Percentiles rank a stretch among this genome's conserved stretches.
Conservation (phyloP, 2,888 invertebrate genomes). For the Stratiomys singularior region DNA sequence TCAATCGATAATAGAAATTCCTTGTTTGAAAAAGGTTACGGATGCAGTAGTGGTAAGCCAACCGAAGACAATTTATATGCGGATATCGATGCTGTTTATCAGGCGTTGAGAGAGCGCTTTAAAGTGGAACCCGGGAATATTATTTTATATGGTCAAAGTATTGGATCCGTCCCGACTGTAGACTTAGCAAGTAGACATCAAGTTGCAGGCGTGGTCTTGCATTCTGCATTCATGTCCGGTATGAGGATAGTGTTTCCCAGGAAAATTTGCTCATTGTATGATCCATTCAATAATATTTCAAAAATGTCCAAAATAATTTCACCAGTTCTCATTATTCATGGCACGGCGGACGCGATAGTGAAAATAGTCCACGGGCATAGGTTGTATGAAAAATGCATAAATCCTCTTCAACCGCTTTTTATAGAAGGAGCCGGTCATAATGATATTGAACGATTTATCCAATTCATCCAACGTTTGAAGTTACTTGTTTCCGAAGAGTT, state of each 20-base stretch:
- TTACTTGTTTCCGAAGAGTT: slow-evolving; percentile 93
- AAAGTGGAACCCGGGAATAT: slow-evolving; percentile 95
- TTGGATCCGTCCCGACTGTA: slow-evolving; percentile 98
- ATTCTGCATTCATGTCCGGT: slow-evolving; percentile 98
- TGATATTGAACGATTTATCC: slow-evolving; percentile 96
- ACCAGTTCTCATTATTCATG: slow-evolving; percentile 97
- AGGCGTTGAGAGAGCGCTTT: slow-evolving; percentile 82
- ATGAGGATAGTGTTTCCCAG: slow-evolving; percentile 98
- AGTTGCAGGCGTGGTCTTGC: slow-evolving; percentile 95
- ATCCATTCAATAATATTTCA: slow-evolving; percentile 98
- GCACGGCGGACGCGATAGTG: slow-evolving; percentile 98
- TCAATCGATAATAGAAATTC: background rate
- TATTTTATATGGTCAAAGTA: slow-evolving; percentile 98
- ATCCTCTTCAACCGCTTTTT: slow-evolving; percentile 98
- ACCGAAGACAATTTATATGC: slow-evolving; percentile 98
- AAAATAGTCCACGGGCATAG: slow-evolving; percentile 98
- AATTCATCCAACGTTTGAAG: slow-evolving; percentile 96
- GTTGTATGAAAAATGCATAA: slow-evolving; percentile 95
- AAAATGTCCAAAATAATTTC: slow-evolving; percentile 98
- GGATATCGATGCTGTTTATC: slow-evolving; percentile 97
- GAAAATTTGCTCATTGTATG: slow-evolving; percentile 97
- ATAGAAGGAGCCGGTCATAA: slow-evolving; percentile 95
- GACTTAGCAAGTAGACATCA: slow-evolving; percentile 92
- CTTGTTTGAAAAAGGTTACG: slow-evolving; percentile 75
- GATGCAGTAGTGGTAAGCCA: slow-evolving; percentile 94